phyloP scores from a whole-genome alignment of 1,140 invertebrate genomes.

The Zophobas morio region DNA sequence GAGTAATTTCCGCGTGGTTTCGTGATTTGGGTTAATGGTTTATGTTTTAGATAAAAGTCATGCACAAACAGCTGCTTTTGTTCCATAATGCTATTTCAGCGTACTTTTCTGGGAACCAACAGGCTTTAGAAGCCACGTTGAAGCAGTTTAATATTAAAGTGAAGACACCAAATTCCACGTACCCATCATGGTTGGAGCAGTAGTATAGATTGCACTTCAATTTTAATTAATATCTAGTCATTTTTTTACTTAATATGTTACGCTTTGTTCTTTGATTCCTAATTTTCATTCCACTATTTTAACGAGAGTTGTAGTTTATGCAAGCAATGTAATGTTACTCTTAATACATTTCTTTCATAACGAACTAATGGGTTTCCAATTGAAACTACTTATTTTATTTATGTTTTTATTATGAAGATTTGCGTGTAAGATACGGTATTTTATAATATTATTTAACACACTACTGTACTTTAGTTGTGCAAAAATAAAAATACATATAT shows the following conservation, averaged over 20 bases:
- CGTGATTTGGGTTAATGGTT: neutral
- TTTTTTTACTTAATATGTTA: conserved; percentile 6
- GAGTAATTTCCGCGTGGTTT: conserved; percentile 73
- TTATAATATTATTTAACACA: conserved; percentile 24
- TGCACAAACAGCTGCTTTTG: conserved; percentile 96
- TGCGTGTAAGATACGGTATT: conserved; percentile 18
- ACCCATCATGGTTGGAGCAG: conserved; percentile 85
- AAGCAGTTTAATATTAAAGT: conserved; percentile 96
- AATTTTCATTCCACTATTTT: conserved; percentile 35
- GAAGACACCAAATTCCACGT: conserved; percentile 80
- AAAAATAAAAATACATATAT: conserved; percentile 29
- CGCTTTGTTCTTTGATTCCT: conserved; percentile 35
- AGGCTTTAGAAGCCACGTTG: conserved; percentile 92
- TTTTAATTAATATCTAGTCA: conserved; percentile 29
- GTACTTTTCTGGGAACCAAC: conserved; percentile 96
- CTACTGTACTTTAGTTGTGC: conserved; percentile 16
- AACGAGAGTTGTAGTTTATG: conserved; percentile 20
- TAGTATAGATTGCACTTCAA: conserved; percentile 64
- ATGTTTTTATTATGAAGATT: conserved; percentile 13
- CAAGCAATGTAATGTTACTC: neutral
- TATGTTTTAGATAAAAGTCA: conserved; percentile 90
- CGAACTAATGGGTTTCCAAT: neutral
- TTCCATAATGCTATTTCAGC: conserved; percentile 97
- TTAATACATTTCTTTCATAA: neutral
- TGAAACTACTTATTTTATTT: conserved; percentile 4